These are phyloP conservation scores for Geodia barretti DNA, from an alignment of 37 sponge, comb jelly and placozoan species.

Conservation along the genomic window DNA sequence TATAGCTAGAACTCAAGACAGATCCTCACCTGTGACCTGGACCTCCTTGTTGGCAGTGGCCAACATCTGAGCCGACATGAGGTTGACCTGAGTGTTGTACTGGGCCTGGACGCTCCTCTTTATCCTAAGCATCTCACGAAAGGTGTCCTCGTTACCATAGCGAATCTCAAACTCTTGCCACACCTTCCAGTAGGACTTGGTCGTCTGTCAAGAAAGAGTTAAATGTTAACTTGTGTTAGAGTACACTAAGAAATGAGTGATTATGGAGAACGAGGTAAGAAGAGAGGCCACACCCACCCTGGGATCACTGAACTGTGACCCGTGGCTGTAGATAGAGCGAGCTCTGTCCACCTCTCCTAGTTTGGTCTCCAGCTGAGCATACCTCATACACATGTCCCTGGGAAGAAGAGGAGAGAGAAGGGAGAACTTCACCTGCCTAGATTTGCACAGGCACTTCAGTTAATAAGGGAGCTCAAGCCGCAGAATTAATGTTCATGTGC, in stretches of 20 bases:
- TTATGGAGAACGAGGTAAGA: too few species aligned
- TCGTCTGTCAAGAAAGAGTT: slow-evolving; percentile 34
- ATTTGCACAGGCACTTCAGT: too few species aligned
- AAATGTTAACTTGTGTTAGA: background rate
- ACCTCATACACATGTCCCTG: slow-evolving; percentile 90
- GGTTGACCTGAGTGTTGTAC: slow-evolving; percentile 95
- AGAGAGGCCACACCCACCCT: slow-evolving; percentile 57
- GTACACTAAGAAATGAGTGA: too few species aligned
- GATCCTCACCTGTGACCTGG: slow-evolving; percentile 18
- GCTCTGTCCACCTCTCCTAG: slow-evolving; percentile 98
- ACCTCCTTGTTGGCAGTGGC: slow-evolving; percentile 55
- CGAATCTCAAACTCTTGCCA: slow-evolving; percentile 98
- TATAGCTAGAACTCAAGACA: background rate
- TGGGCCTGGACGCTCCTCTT: slow-evolving; percentile 99
- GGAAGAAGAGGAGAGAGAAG: background rate
- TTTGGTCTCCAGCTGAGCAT: slow-evolving; percentile 93
- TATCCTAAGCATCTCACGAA: slow-evolving; percentile 97
- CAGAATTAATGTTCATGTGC: too few species aligned
- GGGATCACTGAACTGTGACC: slow-evolving; percentile 97
- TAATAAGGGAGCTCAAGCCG: too few species aligned
- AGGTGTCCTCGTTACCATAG: slow-evolving; percentile 99
- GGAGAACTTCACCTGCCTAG: too few species aligned
- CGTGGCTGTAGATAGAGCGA: slow-evolving; percentile 86
- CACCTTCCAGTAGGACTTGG: slow-evolving; percentile 84
- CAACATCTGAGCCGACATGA: slow-evolving; percentile 95